Conservation (phyloP, 2,797 vertebrate species). For the Anguilla pacifica region DNA sequence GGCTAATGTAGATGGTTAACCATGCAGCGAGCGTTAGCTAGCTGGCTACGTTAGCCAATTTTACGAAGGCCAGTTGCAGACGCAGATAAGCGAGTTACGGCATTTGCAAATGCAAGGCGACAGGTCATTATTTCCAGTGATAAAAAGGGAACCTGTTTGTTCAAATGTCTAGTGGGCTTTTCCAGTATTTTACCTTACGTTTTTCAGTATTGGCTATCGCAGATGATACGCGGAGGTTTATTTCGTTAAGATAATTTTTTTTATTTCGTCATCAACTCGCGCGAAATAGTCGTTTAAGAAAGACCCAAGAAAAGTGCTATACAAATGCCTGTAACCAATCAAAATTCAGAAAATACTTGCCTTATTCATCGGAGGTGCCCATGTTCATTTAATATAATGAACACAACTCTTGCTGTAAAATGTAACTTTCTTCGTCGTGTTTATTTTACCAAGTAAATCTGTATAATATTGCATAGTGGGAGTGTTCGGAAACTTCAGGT, state of each 20-base stretch:
- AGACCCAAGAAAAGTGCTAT: slow-evolving; percentile 12
- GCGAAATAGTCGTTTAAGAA: slow-evolving; percentile 14
- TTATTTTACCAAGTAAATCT: not conserved
- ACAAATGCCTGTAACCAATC: slow-evolving; percentile 19
- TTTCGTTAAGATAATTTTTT: slow-evolving; percentile 5
- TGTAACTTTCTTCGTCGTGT: not conserved
- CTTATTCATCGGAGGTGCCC: not conserved
- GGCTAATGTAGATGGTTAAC: not conserved
- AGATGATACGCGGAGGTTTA: not conserved
- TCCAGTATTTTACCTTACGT: slow-evolving; percentile 22
- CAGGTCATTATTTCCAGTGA: not conserved
- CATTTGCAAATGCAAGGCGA: not conserved
- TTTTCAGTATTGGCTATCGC: not conserved
- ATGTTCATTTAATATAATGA: not conserved
- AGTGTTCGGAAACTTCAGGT: not conserved
- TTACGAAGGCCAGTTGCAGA: not conserved
- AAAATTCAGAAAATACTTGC: not conserved
- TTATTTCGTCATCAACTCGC: slow-evolving; percentile 41
- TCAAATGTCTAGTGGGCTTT: not conserved
- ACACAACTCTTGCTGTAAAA: not conserved
- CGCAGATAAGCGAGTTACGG: not conserved
- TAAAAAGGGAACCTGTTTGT: not conserved
- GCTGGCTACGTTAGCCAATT: not conserved
- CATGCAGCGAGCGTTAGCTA: not conserved
- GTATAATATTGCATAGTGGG: not conserved